Conservation (phyloP, 2,113 vertebrate species). For the Ophiodon elongatus region DNA sequence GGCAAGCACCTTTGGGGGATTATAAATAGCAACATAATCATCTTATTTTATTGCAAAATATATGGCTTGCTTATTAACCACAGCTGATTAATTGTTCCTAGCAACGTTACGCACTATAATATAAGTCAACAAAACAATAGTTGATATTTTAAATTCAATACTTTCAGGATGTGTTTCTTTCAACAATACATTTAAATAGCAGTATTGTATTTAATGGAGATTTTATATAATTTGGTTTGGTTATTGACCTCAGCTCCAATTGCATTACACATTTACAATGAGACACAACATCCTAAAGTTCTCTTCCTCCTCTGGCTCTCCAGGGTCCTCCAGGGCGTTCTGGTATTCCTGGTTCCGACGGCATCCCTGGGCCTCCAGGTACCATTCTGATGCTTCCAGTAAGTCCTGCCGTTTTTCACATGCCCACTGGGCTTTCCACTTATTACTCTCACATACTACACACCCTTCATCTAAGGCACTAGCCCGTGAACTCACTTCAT, state of each 20-base stretch:
- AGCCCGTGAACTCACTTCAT: conserved; percentile 39
- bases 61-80: neutral
- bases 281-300: neutral
- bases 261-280: neutral
- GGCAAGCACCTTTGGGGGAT: neutral
- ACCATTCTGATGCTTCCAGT: conserved; percentile 98
- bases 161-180: neutral
- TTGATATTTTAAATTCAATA: neutral
- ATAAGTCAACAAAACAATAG: conserved; percentile 11
- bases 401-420: conserved; percentile 72
- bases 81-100: neutral
- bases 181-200: neutral
- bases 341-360: conserved; percentile 95
- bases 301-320: neutral
- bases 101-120: neutral
- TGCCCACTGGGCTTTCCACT: conserved; percentile 4
- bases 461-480: conserved; percentile 41
- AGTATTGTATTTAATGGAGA: neutral
- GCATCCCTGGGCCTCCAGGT: conserved; percentile 94
- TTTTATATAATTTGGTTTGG: neutral
- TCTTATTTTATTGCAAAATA: conserved; percentile 11
- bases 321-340: conserved; percentile 95
- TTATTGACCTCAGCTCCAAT: neutral
- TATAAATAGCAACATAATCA: conserved; percentile 19
- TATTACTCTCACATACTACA: conserved; percentile 18